A percentile compares a stretch with the other conserved stretches of the same genome.
phyloP scores from a whole-genome alignment of 2,113 vertebrate genomes.

The Murina feae region DNA sequence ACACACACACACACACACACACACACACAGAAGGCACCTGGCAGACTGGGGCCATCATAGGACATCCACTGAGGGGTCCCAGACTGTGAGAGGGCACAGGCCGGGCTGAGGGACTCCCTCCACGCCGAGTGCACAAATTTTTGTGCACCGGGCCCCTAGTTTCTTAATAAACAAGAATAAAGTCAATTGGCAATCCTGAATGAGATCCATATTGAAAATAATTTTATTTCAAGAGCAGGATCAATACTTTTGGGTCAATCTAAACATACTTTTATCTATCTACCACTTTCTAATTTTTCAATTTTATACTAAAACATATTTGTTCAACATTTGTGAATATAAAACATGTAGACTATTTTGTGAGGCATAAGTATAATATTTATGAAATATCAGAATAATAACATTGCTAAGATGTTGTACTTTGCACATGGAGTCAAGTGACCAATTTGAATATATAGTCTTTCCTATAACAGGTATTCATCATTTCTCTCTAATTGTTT shows the following conservation, averaged over 20 bases:
- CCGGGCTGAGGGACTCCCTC: no score
- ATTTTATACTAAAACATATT: slow-evolving; percentile 33
- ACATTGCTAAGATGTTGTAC: not conserved
- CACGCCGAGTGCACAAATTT: no score
- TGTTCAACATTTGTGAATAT: slow-evolving; percentile 35
- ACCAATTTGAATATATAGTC: not conserved
- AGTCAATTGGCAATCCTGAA: not conserved
- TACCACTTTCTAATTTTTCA: slow-evolving; percentile 19
- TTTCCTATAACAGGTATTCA: not conserved
- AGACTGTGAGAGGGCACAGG: no score
- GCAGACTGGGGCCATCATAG: no score
- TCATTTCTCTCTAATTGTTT: not conserved
- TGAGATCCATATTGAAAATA: not conserved
- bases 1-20: no score
- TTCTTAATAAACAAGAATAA: not conserved
- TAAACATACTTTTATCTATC: not conserved
- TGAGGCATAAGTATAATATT: slow-evolving; percentile 20
- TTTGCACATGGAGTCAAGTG: not conserved
- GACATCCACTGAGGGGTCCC: no score
- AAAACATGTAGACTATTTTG: not conserved
- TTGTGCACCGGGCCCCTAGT: no score
- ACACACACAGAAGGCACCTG: no score
- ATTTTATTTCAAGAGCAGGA: slow-evolving; percentile 7
- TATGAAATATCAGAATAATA: slow-evolving; percentile 27
- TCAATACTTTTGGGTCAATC: slow-evolving; percentile 31